These are phyloP conservation scores for Neoscelio sp. DNA, from an alignment of 2,888 invertebrate species.

Conservation along the genomic window DNA sequence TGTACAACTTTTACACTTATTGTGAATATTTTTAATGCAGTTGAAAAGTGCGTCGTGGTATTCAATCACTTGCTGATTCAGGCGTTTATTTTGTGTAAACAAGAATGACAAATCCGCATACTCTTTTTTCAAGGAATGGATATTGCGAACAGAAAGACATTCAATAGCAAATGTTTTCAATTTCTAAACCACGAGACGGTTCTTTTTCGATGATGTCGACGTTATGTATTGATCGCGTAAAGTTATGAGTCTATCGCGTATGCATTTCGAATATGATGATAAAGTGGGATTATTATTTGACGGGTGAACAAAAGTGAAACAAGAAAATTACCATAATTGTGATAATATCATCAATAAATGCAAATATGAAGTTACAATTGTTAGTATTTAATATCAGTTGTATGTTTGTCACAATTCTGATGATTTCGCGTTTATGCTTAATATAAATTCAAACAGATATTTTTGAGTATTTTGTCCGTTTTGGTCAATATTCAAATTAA, in stretches of 20 bases:
- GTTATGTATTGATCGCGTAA: no score
- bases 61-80: background rate
- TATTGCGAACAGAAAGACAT: no score
- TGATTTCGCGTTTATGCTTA: conserved; percentile 11
- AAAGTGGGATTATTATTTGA: conserved; percentile 25
- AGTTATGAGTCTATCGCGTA: background rate
- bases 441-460: background rate
- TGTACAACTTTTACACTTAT: conserved; percentile 10
- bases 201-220: no score
- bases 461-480: no score
- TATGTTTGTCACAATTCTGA: conserved; percentile 11
- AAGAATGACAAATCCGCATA: conserved; percentile 2
- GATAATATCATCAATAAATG: conserved; percentile 25
- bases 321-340: conserved; percentile 8
- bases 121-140: background rate
- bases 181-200: no score
- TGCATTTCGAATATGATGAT: conserved; percentile 2
- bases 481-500: no score
- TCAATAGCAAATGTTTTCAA: no score
- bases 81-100: conserved; percentile 7
- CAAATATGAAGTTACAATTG: conserved; percentile 16
- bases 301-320: conserved; percentile 19
- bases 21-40: conserved; percentile 4
- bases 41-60: background rate
- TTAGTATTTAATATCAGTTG: conserved; percentile 4